A percentile compares a stretch with the other conserved stretches of the same genome.
Conservation (phyloP, 1,140 invertebrate species). For the Zaprionus lachaisei region DNA sequence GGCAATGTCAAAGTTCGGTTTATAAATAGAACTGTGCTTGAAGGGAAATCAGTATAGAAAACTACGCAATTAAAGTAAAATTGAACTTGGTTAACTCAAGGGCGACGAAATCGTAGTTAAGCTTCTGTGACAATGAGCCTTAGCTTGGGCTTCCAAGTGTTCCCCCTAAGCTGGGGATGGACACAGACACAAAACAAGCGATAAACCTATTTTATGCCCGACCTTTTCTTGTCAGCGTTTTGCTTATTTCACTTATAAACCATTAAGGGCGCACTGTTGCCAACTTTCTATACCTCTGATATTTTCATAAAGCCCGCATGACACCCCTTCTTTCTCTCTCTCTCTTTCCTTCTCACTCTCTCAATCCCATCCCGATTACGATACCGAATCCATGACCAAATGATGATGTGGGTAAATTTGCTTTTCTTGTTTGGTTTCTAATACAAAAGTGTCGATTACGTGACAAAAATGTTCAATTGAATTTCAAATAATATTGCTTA, state of each 20-base stretch:
- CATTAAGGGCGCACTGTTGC: conserved; percentile 53
- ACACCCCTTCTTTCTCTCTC: neutral
- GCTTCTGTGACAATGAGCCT: neutral
- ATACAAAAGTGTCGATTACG: conserved; percentile 82
- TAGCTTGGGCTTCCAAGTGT: neutral
- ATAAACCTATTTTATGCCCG: conserved; percentile 73
- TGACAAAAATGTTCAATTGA: conserved; percentile 82
- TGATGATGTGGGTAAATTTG: conserved; percentile 67
- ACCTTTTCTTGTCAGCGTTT: conserved; percentile 74
- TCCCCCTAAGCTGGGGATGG: conserved; percentile 11
- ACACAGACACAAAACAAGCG: conserved; percentile 22
- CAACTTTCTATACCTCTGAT: conserved; percentile 50
- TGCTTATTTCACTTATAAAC: conserved; percentile 64
- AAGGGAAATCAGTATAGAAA: neutral
- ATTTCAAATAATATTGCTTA: conserved; percentile 75
- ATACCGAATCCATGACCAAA: conserved; percentile 21
- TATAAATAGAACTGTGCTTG: conserved; percentile 47
- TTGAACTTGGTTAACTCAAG: neutral
- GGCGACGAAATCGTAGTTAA: neutral
- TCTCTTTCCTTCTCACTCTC: neutral
- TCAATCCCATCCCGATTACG: neutral
- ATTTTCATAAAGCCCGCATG: conserved; percentile 49
- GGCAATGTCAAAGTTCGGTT: conserved; percentile 52
- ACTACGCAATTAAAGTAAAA: neutral
- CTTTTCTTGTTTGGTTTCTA: conserved; percentile 63